Base-by-base conservation (phyloP, 2,888 invertebrate species). In the Lucinisca nassula region DNA sequence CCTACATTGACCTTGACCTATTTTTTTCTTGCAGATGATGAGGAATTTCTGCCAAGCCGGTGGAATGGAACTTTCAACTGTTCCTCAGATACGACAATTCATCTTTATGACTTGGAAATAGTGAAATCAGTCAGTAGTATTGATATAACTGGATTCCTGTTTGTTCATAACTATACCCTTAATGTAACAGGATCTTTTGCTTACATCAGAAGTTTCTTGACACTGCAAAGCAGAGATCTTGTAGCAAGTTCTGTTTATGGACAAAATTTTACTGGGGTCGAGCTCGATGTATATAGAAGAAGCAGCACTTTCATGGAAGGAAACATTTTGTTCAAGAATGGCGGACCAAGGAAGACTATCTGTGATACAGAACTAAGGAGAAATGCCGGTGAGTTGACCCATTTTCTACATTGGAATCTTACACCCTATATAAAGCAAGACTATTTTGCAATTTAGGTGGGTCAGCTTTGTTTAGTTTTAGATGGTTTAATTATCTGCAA, bases 51-150 rank as follows among this genome's bases (percentile, higher is more conserved):
- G 2, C 90, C 92, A 38, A 90, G 92, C 79, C n/a, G 76, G 51
- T 92, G 92, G 92, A 79, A 85, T 77, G 92, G 92, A 1, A 79
- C 61, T 14, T 92, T 85, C 55, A 72, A 55, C 14, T 92, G 92
- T 73, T 37, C 58, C 17, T 84, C 83, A 37, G 86, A 61, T 45
- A 27, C 49, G 14, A 17, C 30, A 12, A 74, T 73, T 76, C 45
- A 77, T 40, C 14, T 21, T 14, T 87, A 80, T 30, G 14, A 45
- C 0, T 76, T 84, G 70, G 84, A 87, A 70, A 77, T 87, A 17
- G 79, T 81, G 32, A 80, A 77, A 30, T 78, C 85, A 3, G 82
- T 86, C 17, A n/a, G n/a, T 21, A 83, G 27, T 40, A 85, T 89
- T 27, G 89, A 80, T 21, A 72, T 70, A 32, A 21, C 40, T 0